Evolutionary conservation across 2,888 invertebrate genomes (phyloP), one percentile per base, ranked within the genome.

Genomic region (Noctua comes): DNA sequence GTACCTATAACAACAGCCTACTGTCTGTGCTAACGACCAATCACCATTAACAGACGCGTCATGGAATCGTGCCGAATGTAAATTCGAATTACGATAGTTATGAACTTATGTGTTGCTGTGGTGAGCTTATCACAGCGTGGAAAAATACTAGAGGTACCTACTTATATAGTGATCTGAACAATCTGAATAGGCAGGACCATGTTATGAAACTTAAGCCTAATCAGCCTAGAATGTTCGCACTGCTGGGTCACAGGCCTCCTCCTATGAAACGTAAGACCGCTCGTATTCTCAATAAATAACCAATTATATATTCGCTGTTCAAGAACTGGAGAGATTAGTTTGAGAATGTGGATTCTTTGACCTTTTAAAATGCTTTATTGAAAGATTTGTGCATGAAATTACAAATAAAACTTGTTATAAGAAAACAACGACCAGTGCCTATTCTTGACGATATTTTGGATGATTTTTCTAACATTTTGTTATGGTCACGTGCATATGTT

Each of bases 31-130:
- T 78, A 65, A 70, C 83, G 77, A 79, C 68, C 77, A 85, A 83
- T 86, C 79, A 81, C 84, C 75, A 87, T 88, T 86, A 87, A 69
- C 78, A 73, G 66, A 65, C 54, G 76, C 71, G 86, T 79, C 72
- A 54, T 84, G 80, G 77, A 88, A 79, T 80, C 68, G 73, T 81
- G 80, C 76, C 77, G 77, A 87, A 83, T 81, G 75, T 80, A 75
- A 79, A 81, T 79, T 78, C 75, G 40, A 81, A 68, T 81, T 82
- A 82, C 46, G 65, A 51, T 40, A 73, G 31, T 66, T 40, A n/a
- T 78, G 66, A 65, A 68, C 27, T 65, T 64, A 62, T 66, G 72
- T 59, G 68, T 70, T 64, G 36, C 27, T 51, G 46, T 80, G 68
- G 46, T 73, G 59, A 66, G 59, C 36, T 83, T 85, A 83, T 79